Evolutionary conservation across 2,797 vertebrate species (phyloP).

Genomic region (Odontamblyopus rebecca): DNA sequence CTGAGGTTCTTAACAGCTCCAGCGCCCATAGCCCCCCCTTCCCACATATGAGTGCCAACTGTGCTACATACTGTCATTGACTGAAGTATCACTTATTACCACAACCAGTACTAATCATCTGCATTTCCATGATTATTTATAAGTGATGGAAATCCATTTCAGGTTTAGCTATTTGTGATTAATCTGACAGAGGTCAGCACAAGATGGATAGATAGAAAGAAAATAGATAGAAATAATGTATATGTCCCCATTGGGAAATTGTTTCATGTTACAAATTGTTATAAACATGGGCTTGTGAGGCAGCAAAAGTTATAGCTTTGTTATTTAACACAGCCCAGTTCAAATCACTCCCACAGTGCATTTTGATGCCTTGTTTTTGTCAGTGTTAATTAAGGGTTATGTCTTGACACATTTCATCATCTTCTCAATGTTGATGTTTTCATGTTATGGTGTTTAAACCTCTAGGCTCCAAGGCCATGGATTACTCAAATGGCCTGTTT

Average conservation of each 20-base stretch:
- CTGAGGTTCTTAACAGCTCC: neutral
- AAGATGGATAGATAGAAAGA: neutral
- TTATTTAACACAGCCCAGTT: slow-evolving; percentile 22
- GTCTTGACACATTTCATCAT: neutral
- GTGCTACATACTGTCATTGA: neutral
- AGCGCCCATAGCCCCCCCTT: no score
- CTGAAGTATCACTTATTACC: neutral
- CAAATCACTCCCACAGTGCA: slow-evolving; percentile 3
- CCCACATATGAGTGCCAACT: no score
- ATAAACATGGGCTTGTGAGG: neutral
- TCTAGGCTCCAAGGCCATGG: slow-evolving; percentile 95
- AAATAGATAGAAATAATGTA: neutral
- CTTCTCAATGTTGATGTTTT: neutral
- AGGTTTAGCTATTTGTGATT: slow-evolving; percentile 27
- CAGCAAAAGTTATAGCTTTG: slow-evolving; percentile 12
- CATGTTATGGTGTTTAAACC: neutral
- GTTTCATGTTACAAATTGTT: neutral
- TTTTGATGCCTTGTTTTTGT: neutral
- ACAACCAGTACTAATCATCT: neutral
- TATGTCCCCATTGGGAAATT: neutral
- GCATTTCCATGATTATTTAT: neutral
- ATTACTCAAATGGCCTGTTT: slow-evolving; percentile 94
- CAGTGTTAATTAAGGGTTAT: neutral
- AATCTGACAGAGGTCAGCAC: slow-evolving; percentile 1
- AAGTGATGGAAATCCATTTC: neutral